Percentiles rank a stretch among this genome's conserved stretches.
Conservation (phyloP, 2,888 invertebrate genomes). For the Drosophila nr. perissopoda region DNA sequence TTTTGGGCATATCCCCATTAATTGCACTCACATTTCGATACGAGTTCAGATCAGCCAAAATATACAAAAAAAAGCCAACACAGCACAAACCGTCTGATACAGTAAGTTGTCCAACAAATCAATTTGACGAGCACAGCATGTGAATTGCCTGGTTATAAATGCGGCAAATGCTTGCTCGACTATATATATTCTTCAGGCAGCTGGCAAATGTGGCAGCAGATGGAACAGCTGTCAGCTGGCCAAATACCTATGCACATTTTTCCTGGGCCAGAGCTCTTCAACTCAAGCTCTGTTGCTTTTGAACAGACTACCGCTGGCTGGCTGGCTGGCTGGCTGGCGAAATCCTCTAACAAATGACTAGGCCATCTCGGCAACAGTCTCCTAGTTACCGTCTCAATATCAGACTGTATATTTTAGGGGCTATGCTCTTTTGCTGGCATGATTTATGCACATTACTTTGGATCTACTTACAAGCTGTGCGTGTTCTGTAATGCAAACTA, state of each 20-base stretch:
- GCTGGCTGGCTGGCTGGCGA: conserved; percentile 23
- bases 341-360: conserved; percentile 62
- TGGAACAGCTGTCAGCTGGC: conserved; percentile 43
- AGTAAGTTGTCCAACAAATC: conserved; percentile 50
- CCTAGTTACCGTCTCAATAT: conserved; percentile 11
- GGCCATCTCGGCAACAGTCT: conserved; percentile 34
- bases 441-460: conserved; percentile 57
- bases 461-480: conserved; percentile 16
- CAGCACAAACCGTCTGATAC: background rate
- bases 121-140: conserved; percentile 46
- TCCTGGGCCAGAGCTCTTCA: conserved; percentile 2
- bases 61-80: background rate
- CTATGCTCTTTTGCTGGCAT: conserved; percentile 38
- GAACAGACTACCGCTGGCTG: conserved; percentile 2
- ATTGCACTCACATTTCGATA: conserved; percentile 48
- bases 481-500: conserved; percentile 38
- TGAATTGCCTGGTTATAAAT: conserved; percentile 53
- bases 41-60: conserved; percentile 1
- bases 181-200: conserved; percentile 1
- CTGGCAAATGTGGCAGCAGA: conserved; percentile 7
- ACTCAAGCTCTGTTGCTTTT: background rate
- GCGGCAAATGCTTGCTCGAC: conserved; percentile 47
- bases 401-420: conserved; percentile 7
- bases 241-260: conserved; percentile 28
- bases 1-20: conserved; percentile 53